Conservation (phyloP, 2,113 vertebrate genomes). For the Odontophorus gujanensis region DNA sequence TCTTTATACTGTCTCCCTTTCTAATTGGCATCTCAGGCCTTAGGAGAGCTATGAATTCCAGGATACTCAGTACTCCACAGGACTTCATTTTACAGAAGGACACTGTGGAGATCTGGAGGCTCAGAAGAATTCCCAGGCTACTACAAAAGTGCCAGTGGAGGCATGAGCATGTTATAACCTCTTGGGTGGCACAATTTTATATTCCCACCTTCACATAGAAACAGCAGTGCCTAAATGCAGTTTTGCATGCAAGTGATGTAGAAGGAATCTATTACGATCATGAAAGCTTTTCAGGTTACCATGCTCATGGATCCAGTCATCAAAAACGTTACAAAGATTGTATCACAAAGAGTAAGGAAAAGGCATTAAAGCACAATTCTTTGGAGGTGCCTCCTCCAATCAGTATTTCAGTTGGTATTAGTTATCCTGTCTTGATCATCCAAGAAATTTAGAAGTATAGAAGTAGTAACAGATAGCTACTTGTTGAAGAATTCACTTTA, state of each 20-base stretch:
- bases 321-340: background rate
- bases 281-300: background rate
- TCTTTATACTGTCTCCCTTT: background rate
- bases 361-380: background rate
- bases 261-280: background rate
- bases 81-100: background rate
- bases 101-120: background rate
- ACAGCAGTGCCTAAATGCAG: background rate
- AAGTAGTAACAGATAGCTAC: background rate
- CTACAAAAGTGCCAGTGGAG: rapidly evolving
- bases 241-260: background rate
- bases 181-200: background rate
- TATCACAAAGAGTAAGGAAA: background rate
- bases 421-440: background rate
- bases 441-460: background rate
- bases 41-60: background rate
- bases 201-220: background rate
- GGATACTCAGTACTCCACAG: background rate
- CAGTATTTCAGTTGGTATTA: background rate
- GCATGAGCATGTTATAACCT: background rate
- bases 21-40: background rate
- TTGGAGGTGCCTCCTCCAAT: background rate
- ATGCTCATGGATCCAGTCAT: background rate
- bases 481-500: background rate
- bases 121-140: background rate